Percentiles rank a stretch among this genome's conserved stretches.
Conservation (phyloP, 1,140 invertebrate genomes). For the Holcopasites calliopsidis region DNA sequence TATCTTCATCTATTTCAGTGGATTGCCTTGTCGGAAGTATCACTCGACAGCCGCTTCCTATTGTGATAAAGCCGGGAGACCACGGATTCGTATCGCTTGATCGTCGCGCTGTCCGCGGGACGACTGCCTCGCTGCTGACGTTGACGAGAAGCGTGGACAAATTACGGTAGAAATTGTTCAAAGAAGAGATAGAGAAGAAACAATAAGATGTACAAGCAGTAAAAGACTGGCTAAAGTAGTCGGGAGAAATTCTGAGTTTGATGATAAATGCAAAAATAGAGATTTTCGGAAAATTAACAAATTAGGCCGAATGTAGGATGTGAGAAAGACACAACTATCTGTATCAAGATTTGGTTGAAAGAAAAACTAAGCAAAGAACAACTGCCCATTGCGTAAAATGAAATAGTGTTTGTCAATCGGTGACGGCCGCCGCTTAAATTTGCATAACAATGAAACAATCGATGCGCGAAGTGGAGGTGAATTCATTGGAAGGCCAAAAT, state of each 20-base stretch:
- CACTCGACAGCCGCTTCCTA: conserved; percentile 56
- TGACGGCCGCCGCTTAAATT: neutral
- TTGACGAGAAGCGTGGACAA: neutral
- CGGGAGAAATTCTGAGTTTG: no score
- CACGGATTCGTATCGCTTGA: conserved; percentile 33
- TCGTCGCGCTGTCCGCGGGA: neutral
- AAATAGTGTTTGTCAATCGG: neutral
- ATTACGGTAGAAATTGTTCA: neutral
- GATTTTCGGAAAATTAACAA: no score
- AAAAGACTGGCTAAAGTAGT: no score
- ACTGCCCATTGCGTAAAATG: no score
- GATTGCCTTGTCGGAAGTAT: conserved; percentile 67
- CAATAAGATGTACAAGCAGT: no score
- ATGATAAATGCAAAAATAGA: no score
- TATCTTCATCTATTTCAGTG: conserved; percentile 65
- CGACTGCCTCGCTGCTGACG: neutral
- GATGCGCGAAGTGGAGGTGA: conserved; percentile 20
- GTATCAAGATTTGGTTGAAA: no score
- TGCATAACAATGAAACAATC: conserved; percentile 26
- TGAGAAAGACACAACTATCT: no score
- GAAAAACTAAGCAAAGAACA: accelerated
- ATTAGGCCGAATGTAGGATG: no score
- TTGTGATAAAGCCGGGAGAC: conserved; percentile 53
- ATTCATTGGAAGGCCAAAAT: conserved; percentile 3
- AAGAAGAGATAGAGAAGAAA: neutral